A percentile compares a stretch with the other conserved stretches of the same genome.
Conservation (phyloP, 2,888 invertebrate genomes). For the Hemithea aestivaria region DNA sequence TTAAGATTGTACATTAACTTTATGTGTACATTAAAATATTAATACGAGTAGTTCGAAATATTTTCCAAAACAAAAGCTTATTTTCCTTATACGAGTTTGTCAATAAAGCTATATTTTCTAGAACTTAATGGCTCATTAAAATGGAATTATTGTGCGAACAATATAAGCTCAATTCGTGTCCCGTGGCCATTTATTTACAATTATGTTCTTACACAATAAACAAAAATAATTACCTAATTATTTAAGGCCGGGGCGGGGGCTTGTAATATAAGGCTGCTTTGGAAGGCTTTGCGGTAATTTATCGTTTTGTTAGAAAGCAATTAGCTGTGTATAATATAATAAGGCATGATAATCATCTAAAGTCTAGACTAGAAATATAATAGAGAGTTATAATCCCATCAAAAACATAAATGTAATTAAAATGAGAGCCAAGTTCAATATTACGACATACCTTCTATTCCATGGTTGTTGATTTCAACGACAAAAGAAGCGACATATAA, state of each 20-base stretch:
- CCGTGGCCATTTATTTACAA: conserved; percentile 43
- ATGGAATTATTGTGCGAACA: conserved; percentile 20
- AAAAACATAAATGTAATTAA: too few relatives aligned
- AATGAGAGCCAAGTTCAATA: too few relatives aligned
- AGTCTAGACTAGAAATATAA: too few relatives aligned
- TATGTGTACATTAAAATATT: conserved; percentile 4
- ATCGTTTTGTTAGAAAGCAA: conserved; percentile 38
- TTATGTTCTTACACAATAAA: conserved; percentile 57
- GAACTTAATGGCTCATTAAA: conserved; percentile 14
- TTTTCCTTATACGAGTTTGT: conserved; percentile 1
- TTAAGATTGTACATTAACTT: conserved; percentile 16
- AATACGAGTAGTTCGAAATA: too few relatives aligned
- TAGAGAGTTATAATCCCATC: too few relatives aligned
- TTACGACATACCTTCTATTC: too few relatives aligned
- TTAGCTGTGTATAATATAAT: too few relatives aligned
- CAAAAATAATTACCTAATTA: conserved; percentile 69
- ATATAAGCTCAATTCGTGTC: conserved; percentile 36
- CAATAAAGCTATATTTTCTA: conserved; percentile 5
- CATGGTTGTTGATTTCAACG: too few relatives aligned
- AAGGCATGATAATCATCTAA: too few relatives aligned
- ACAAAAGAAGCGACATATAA: too few relatives aligned
- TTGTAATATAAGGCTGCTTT: conserved; percentile 47
- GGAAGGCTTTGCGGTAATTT: conserved; percentile 57
- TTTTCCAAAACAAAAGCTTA: background rate
- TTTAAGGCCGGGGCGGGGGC: conserved; percentile 44